Evolutionary conservation across 1,140 invertebrate genomes (phyloP), one percentile per base, ranked within the genome.

Genomic region (Anoplophora glabripennis): DNA sequence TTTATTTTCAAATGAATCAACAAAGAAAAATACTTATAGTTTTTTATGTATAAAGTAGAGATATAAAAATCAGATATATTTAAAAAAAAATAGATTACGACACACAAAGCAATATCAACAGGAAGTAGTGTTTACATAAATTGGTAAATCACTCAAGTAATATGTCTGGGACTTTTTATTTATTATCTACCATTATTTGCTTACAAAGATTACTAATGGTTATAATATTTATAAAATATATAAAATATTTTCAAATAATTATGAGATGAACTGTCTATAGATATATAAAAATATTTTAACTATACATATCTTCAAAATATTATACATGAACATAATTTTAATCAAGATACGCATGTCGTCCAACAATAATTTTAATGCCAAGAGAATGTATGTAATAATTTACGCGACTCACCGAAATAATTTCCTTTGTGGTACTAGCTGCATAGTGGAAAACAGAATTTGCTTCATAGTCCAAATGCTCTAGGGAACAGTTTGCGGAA

Each of bases 371-470:
- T 28, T 28, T 3, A 28, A 28, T 28, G 21, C 21, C 21, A 28
- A 28, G 2, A 28, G 21, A 28, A 28, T 3, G 21, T 28, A 28
- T 37, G 57, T 11, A 41, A 14, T 41, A 14, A 41, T 41, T 12
- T 11, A 41, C 7, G 15, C 10, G 8, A 65, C 80, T 82, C 71
- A 93, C 89, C 68, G 85, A 78, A 55, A 95, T 87, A 61, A 93
- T 89, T 52, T 93, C 88, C 76, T 89, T 90, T 59, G 83, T 86
- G 28, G 85, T 83, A 57, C 72, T 80, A 9, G 91, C 89, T 37
- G 92, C 92, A 75, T 89, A 91, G 76, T 96, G 93, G 70, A 88
- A 92, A 7, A 93, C 86, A 1, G 89, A 91, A 72, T 93, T 90
- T 1, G 83, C 87, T 49, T 89, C 83, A 44, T 81, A 77, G 73